Conservation (phyloP, 2,888 invertebrate genomes). For the Dryobota labecula region DNA sequence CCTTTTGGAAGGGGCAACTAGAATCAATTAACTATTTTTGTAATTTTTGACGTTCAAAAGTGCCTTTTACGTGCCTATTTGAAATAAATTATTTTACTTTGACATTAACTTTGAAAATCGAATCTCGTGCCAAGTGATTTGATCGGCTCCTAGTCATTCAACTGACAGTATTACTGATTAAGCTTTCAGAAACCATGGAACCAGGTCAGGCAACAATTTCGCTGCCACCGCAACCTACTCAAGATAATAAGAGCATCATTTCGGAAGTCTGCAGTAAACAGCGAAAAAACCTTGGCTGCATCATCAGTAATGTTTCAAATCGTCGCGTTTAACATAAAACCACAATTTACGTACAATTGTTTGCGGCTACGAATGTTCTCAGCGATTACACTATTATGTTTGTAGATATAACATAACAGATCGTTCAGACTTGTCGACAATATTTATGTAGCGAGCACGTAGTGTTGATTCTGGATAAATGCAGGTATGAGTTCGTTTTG, state of each 20-base stretch:
- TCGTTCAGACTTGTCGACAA: background rate
- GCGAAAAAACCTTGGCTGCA: slow-evolving; percentile 43
- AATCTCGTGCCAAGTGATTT: too few relatives aligned
- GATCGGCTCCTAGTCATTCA: too few relatives aligned
- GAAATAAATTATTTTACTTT: too few relatives aligned
- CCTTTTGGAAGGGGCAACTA: too few relatives aligned
- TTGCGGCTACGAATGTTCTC: slow-evolving; percentile 12
- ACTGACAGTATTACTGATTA: background rate
- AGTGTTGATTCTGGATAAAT: background rate
- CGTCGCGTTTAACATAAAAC: slow-evolving; percentile 53
- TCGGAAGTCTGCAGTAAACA: slow-evolving; percentile 13
- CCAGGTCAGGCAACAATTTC: background rate
- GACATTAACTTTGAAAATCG: too few relatives aligned
- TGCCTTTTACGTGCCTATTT: too few relatives aligned
- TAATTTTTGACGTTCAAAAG: too few relatives aligned
- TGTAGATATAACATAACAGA: slow-evolving; percentile 36
- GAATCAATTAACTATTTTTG: too few relatives aligned
- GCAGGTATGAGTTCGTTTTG: slow-evolving; percentile 4
- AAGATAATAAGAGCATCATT: slow-evolving; percentile 12
- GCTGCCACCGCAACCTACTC: slow-evolving; percentile 9
- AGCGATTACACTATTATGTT: slow-evolving; percentile 40
- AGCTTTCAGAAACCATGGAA: background rate
- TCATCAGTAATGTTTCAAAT: slow-evolving; percentile 41
- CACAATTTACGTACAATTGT: slow-evolving; percentile 51
- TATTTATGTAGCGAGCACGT: slow-evolving; percentile 37